These are phyloP conservation scores for Cosmia trapezina DNA, from an alignment of 2,888 invertebrate genomes.

Conservation along the genomic window DNA sequence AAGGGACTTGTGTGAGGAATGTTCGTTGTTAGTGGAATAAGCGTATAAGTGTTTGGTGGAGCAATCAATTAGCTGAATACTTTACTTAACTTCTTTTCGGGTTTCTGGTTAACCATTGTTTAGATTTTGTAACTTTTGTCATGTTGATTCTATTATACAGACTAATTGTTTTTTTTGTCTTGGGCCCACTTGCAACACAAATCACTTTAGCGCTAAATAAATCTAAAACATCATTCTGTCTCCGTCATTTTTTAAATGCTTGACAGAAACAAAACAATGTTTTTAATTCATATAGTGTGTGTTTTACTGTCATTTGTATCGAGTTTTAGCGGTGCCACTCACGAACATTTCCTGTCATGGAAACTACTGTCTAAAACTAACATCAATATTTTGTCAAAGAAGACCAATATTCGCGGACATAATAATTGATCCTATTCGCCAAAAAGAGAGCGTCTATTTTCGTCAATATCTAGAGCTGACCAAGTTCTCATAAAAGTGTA, in stretches of 20 bases:
- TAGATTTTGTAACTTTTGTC: not conserved
- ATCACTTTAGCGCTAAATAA: not conserved
- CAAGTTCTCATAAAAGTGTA: no score
- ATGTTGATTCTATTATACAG: not conserved
- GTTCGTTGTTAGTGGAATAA: constrained; percentile 16
- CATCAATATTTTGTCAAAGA: not conserved
- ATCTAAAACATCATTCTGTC: not conserved
- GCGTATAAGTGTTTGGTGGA: constrained; percentile 26
- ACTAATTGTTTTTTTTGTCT: no score
- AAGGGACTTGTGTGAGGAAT: constrained; percentile 25
- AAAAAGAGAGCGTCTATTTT: not conserved
- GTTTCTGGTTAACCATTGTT: constrained; percentile 10
- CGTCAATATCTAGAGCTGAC: not conserved
- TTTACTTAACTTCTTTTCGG: not conserved
- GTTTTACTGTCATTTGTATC: not conserved
- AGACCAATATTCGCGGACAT: not conserved
- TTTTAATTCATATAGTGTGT: not conserved
- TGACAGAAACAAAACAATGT: no score
- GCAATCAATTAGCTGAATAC: constrained; percentile 41
- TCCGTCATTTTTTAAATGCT: no score
- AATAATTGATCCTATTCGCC: not conserved
- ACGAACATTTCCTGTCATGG: no score
- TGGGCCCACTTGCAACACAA: not conserved
- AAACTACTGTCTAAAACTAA: not conserved
- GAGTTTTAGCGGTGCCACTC: not conserved